These are phyloP conservation scores for Crambe crambe DNA, from an alignment of 37 sponge, comb jelly and placozoan genomes.

Conservation along the genomic window DNA sequence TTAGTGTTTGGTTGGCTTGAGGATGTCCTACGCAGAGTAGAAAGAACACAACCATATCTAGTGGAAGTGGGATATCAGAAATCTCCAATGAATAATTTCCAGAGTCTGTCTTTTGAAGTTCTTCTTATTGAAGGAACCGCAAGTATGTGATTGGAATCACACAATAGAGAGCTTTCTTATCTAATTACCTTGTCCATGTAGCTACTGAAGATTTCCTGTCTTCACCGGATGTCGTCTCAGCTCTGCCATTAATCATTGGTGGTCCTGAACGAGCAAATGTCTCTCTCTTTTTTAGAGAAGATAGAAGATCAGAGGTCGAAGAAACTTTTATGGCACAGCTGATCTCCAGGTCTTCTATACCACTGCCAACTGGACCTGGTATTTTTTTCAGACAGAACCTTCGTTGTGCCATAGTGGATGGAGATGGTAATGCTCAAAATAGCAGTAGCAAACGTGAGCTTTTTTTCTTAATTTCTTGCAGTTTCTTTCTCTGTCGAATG, in stretches of 20 bases:
- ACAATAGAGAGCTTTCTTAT: too few relatives aligned
- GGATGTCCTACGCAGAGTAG: neutral
- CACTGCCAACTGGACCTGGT: neutral
- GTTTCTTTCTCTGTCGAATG: neutral
- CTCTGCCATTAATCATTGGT: too few relatives aligned
- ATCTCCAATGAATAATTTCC: too few relatives aligned
- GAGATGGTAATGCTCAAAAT: too few relatives aligned
- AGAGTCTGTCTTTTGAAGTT: too few relatives aligned
- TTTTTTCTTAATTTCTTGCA: neutral
- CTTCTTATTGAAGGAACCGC: too few relatives aligned
- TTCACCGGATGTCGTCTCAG: too few relatives aligned
- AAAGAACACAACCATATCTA: neutral
- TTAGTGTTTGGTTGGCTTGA: neutral
- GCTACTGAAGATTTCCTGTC: too few relatives aligned
- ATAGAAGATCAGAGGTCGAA: neutral
- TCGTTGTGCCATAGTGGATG: neutral
- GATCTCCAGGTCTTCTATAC: neutral
- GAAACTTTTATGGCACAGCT: neutral
- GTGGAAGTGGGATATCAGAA: neutral
- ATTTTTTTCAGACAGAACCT: neutral
- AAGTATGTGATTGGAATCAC: too few relatives aligned
- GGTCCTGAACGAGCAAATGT: too few relatives aligned
- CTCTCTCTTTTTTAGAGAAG: neutral
- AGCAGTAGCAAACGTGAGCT: too few relatives aligned
- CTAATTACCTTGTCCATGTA: too few relatives aligned